A percentile compares a stretch with the other conserved stretches of the same genome.
phyloP scores from a whole-genome alignment of 2,113 vertebrate species.

The Callipepla californica region DNA sequence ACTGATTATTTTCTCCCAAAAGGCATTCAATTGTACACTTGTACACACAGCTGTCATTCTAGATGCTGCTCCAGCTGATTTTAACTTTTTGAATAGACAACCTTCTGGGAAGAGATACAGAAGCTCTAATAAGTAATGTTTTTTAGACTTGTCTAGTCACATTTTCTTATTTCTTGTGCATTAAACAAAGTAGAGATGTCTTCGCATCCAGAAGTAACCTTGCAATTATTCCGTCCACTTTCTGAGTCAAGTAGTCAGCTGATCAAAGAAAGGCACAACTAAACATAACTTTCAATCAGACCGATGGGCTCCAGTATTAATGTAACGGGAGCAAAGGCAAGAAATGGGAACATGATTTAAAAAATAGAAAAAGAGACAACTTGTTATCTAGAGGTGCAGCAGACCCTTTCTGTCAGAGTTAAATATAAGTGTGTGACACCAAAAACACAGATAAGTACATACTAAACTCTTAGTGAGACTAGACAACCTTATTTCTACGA shows the following conservation, averaged over 20 bases:
- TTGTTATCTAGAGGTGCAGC: background rate
- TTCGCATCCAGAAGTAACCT: background rate
- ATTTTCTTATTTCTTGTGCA: background rate
- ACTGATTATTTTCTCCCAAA: background rate
- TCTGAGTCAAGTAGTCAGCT: background rate
- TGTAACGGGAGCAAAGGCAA: background rate
- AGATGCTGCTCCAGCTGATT: background rate
- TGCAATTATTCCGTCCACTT: background rate
- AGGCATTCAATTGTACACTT: background rate
- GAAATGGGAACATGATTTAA: background rate
- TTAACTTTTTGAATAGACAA: background rate
- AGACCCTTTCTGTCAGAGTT: background rate
- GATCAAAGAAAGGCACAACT: background rate
- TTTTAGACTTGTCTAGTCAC: background rate
- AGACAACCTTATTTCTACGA: background rate
- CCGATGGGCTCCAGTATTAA: background rate
- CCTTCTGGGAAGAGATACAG: background rate
- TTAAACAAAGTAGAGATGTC: background rate
- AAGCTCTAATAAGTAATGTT: background rate
- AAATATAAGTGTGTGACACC: background rate
- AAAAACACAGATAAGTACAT: rapidly evolving
- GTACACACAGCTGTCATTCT: background rate
- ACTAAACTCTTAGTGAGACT: background rate
- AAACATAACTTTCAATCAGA: background rate
- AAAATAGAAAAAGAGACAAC: background rate